phyloP scores from a whole-genome alignment of 2,113 vertebrate genomes.

The Heptranchias perlo region DNA sequence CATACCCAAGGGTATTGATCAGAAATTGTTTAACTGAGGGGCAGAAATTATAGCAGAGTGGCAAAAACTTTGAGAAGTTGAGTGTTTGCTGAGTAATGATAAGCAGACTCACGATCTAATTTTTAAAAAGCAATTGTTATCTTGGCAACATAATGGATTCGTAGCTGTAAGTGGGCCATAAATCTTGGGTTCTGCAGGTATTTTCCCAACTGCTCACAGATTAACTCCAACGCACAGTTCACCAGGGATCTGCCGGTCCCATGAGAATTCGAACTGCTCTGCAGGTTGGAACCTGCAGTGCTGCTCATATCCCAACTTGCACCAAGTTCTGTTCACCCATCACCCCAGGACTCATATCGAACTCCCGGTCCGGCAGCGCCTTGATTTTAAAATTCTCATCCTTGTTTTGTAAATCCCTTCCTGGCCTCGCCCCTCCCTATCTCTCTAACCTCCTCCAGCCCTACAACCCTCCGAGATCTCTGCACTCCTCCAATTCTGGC shows the following conservation, averaged over 20 bases:
- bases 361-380: neutral
- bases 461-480: neutral
- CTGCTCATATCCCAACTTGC: neutral
- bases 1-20: neutral
- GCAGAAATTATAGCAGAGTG: neutral
- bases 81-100: neutral
- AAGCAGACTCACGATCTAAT: neutral
- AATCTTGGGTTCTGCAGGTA: neutral
- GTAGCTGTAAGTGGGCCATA: neutral
- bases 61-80: neutral
- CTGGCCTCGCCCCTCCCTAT: neutral
- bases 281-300: neutral
- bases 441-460: neutral
- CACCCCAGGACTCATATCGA: too few species aligned
- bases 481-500: neutral
- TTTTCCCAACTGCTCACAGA: neutral
- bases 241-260: neutral
- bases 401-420: neutral
- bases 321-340: neutral
- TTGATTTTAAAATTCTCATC: neutral
- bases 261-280: neutral
- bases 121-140: neutral
- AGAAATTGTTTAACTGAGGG: neutral
- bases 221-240: neutral
- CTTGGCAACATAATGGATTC: neutral